These are phyloP conservation scores for Eudasyphora cyanicolor DNA, from an alignment of 2,888 invertebrate genomes.

Conservation along the genomic window DNA sequence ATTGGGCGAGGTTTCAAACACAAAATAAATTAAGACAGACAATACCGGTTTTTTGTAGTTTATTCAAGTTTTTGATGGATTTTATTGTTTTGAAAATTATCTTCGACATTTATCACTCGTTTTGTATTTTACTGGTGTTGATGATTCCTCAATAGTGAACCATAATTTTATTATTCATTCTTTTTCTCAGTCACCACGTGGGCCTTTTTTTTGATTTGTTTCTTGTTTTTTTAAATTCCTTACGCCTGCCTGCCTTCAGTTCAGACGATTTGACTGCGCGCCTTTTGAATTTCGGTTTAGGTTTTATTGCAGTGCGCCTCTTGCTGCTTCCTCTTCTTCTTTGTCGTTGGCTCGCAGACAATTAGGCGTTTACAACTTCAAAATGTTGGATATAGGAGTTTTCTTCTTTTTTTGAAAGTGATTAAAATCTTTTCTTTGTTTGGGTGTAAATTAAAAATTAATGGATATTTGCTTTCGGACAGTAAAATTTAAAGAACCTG, in stretches of 20 bases:
- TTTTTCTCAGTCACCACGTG: neutral
- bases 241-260: neutral
- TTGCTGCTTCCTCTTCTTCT: neutral
- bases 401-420: neutral
- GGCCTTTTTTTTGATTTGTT: too few species aligned
- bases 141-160: too few species aligned
- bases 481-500: neutral
- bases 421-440: neutral
- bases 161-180: too few species aligned
- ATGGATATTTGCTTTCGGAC: neutral
- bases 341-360: neutral
- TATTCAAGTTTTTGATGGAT: too few species aligned
- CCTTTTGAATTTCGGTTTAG: neutral
- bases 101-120: too few species aligned
- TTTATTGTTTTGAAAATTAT: too few species aligned
- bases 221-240: neutral
- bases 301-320: too few species aligned
- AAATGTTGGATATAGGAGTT: neutral
- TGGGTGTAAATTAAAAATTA: neutral
- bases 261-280: too few species aligned
- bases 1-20: too few species aligned
- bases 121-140: too few species aligned
- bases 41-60: too few species aligned
- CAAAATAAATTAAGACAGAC: too few species aligned
- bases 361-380: slow-evolving; percentile 1